A percentile compares a stretch with the other conserved stretches of the same genome.
phyloP scores from a whole-genome alignment of 1,140 invertebrate genomes.

The Drosophila lini region DNA sequence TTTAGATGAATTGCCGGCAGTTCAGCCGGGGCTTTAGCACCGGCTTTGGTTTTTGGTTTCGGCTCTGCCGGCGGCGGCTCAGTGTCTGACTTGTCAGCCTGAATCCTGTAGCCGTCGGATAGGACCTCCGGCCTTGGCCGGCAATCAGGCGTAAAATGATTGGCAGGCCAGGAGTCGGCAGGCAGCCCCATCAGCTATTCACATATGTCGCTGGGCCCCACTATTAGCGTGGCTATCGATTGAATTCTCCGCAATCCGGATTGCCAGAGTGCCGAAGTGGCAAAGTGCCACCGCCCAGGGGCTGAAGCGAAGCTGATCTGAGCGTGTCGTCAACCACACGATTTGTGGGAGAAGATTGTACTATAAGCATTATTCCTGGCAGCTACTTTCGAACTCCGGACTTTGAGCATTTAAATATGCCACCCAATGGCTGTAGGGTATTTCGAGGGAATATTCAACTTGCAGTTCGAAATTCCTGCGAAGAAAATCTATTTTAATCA shows the following conservation, averaged over 20 bases:
- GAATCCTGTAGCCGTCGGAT: constrained; percentile 24
- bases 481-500: neutral
- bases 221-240: constrained; percentile 71
- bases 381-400: constrained; percentile 45
- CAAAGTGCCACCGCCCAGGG: constrained; percentile 20
- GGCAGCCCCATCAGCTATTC: constrained; percentile 61
- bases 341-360: constrained; percentile 55
- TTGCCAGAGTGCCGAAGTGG: constrained; percentile 12
- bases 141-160: constrained; percentile 73
- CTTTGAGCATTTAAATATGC: constrained; percentile 64
- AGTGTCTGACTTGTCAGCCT: constrained; percentile 53
- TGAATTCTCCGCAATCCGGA: constrained; percentile 46
- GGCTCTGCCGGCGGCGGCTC: constrained; percentile 19
- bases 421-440: constrained; percentile 12
- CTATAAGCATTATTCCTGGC: constrained; percentile 60
- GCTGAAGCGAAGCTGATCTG: constrained; percentile 51
- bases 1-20: constrained; percentile 66
- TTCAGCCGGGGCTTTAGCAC: constrained; percentile 33
- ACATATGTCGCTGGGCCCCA: constrained; percentile 59
- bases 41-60: constrained; percentile 17
- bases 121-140: constrained; percentile 24
- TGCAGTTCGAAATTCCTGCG: neutral
- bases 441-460: neutral
- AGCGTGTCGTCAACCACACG: constrained; percentile 51
- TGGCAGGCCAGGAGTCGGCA: constrained; percentile 56